A percentile compares a stretch with the other conserved stretches of the same genome.
These are phyloP conservation scores for Pammene fasciana DNA, from an alignment of 2,888 invertebrate genomes.

Conservation along the genomic window DNA sequence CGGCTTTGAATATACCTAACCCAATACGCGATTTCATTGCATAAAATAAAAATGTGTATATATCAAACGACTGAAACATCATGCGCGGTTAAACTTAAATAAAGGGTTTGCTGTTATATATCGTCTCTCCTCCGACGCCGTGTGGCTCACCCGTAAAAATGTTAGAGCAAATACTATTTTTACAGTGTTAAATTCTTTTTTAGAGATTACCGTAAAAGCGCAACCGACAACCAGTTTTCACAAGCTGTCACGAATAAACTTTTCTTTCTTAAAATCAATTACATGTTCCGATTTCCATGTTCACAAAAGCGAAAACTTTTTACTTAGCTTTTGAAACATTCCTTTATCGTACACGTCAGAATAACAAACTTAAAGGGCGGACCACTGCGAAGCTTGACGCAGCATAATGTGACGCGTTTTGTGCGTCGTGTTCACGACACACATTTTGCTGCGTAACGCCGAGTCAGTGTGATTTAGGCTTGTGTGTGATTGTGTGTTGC, in stretches of 20 bases:
- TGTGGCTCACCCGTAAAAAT: too few relatives aligned
- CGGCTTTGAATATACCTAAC: too few relatives aligned
- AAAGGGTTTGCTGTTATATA: too few relatives aligned
- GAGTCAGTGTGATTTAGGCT: background rate
- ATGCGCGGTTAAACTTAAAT: too few relatives aligned
- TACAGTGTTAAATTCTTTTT: too few relatives aligned
- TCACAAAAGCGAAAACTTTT: background rate
- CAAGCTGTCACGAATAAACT: background rate
- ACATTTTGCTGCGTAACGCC: slow-evolving; percentile 18
- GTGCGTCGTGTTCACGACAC: background rate
- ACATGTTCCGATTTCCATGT: background rate
- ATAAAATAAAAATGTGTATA: too few relatives aligned
- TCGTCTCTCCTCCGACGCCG: too few relatives aligned
- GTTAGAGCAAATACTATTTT: too few relatives aligned
- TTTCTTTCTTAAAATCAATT: too few relatives aligned
- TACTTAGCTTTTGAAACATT: slow-evolving; percentile 8
- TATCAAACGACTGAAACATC: too few relatives aligned
- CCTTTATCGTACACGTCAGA: slow-evolving; percentile 9
- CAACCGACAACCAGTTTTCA: background rate
- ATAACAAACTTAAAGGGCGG: background rate
- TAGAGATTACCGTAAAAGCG: too few relatives aligned
- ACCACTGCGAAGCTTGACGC: background rate
- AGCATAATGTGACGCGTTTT: background rate
- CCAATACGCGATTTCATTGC: too few relatives aligned
- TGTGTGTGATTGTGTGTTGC: background rate